Conservation (phyloP, 2,888 invertebrate species). For the Polyploca ridens region DNA sequence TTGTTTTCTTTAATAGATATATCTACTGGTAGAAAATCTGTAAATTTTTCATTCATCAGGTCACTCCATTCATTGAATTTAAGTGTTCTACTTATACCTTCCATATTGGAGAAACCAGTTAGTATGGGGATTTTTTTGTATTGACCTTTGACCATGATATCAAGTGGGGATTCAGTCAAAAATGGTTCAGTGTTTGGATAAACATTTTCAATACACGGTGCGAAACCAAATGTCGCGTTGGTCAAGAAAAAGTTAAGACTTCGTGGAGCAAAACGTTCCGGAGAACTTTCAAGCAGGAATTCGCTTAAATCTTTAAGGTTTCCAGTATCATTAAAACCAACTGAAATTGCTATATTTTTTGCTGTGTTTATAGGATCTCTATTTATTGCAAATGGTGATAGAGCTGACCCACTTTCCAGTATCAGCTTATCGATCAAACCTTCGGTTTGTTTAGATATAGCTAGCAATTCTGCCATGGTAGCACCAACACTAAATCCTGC, state of each 20-base stretch:
- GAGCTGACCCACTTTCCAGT: conserved; percentile 73
- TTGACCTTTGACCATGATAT: conserved; percentile 57
- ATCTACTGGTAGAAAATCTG: conserved; percentile 70
- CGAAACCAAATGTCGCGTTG: conserved; percentile 75
- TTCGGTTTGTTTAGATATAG: conserved; percentile 59
- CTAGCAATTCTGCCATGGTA: conserved; percentile 73
- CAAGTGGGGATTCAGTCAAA: conserved; percentile 69
- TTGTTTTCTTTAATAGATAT: conserved; percentile 54
- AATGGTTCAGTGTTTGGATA: conserved; percentile 57
- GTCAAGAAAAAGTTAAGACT: conserved; percentile 68
- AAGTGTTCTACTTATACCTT: conserved; percentile 69
- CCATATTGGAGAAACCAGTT: conserved; percentile 73
- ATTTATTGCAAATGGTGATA: conserved; percentile 69
- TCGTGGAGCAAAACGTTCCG: conserved; percentile 48
- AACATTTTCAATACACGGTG: conserved; percentile 71
- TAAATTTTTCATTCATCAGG: conserved; percentile 71
- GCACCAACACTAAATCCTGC: conserved; percentile 93
- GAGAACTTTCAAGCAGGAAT: conserved; percentile 63
- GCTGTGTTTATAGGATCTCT: conserved; percentile 71
- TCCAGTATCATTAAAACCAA: conserved; percentile 68
- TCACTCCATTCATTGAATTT: conserved; percentile 66
- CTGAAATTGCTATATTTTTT: conserved; percentile 63
- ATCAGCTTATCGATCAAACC: conserved; percentile 70
- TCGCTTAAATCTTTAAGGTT: conserved; percentile 67
- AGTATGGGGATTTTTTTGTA: conserved; percentile 60